These are phyloP conservation scores for Austrofundulus limnaeus DNA, from an alignment of 2,113 vertebrate genomes.

Conservation along the genomic window DNA sequence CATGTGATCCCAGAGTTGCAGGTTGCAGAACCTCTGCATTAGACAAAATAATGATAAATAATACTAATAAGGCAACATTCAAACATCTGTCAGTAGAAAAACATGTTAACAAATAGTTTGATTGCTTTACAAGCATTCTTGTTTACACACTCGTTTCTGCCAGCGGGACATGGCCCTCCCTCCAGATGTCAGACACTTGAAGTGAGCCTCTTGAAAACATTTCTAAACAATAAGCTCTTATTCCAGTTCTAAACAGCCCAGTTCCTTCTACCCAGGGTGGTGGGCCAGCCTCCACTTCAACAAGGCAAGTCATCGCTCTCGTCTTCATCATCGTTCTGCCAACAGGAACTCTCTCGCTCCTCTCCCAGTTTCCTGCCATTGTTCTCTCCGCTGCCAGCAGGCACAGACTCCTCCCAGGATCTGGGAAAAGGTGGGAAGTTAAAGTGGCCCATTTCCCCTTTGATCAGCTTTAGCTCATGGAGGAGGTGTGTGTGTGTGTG, in stretches of 20 bases:
- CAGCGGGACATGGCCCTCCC: background rate
- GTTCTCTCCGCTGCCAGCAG: constrained; percentile 61
- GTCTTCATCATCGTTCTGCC: constrained; percentile 59
- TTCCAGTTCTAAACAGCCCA: constrained; percentile 41
- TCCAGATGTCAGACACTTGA: constrained; percentile 16
- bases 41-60: too few relatives aligned
- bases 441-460: constrained; percentile 64
- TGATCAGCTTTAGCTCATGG: constrained; percentile 36
- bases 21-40: too few relatives aligned
- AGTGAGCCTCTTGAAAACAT: constrained; percentile 34
- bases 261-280: constrained; percentile 42
- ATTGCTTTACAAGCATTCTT: constrained; percentile 13
- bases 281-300: constrained; percentile 37
- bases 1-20: too few relatives aligned
- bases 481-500: constrained; percentile 7
- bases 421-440: constrained; percentile 79
- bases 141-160: constrained; percentile 3
- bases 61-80: too few relatives aligned
- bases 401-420: constrained; percentile 65
- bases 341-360: constrained; percentile 76
- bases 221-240: constrained; percentile 44
- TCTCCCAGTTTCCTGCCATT: constrained; percentile 79
- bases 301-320: constrained; percentile 31
- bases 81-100: too few relatives aligned
- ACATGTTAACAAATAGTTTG: background rate